phyloP scores from a whole-genome alignment of 2,888 invertebrate species.

The Phorcus lineatus region DNA sequence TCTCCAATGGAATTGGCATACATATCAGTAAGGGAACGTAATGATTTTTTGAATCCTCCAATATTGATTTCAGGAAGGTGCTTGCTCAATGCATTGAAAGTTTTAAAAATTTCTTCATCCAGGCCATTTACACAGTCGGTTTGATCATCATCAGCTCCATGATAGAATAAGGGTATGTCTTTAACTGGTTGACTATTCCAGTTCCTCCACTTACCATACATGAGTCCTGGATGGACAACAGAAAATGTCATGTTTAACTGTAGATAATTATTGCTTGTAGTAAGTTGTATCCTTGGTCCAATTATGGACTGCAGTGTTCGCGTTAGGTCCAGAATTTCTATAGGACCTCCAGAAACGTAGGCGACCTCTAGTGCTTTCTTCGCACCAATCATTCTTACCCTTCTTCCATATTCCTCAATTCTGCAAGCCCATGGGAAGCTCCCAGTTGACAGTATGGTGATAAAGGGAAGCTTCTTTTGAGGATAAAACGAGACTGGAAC shows the following conservation, averaged over 20 bases:
- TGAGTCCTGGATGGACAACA: constrained; percentile 60
- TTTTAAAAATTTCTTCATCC: constrained; percentile 57
- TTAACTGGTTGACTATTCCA: constrained; percentile 58
- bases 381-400: constrained; percentile 54
- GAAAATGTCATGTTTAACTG: constrained; percentile 61
- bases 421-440: constrained; percentile 66
- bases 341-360: constrained; percentile 40
- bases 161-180: constrained; percentile 60
- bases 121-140: constrained; percentile 51
- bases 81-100: constrained; percentile 48
- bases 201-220: constrained; percentile 61
- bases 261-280: constrained; percentile 51
- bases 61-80: constrained; percentile 46
- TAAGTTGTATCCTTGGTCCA: constrained; percentile 49
- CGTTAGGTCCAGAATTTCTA: constrained; percentile 34
- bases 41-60: constrained; percentile 50
- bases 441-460: constrained; percentile 59
- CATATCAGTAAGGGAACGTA: constrained; percentile 53
- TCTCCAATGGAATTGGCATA: constrained; percentile 56
- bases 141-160: constrained; percentile 56
- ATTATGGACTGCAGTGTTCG: constrained; percentile 49
- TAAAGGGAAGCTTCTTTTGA: constrained; percentile 38
- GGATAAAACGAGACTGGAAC: constrained; percentile 52
- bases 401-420: constrained; percentile 54
- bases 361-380: constrained; percentile 52